Conservation (phyloP, 2,113 vertebrate genomes). For the Chionodraco myersi region DNA sequence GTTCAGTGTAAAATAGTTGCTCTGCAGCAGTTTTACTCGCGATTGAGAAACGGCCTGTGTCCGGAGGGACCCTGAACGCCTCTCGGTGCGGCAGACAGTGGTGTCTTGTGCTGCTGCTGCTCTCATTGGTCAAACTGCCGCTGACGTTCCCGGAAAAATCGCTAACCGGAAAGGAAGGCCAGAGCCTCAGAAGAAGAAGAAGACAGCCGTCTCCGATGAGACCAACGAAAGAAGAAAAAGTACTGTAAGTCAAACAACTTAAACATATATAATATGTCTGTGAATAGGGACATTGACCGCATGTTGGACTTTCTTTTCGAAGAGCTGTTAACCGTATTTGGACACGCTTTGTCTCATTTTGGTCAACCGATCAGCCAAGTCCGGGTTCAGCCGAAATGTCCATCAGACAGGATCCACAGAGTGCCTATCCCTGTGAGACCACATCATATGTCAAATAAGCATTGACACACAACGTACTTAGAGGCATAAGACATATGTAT, state of each 20-base stretch:
- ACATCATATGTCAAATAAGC: background rate
- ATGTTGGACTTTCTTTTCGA: background rate
- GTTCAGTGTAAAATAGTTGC: too few relatives aligned
- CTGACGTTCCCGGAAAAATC: conserved; percentile 82
- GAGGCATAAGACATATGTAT: background rate
- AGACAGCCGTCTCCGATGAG: conserved; percentile 65
- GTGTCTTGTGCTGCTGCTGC: background rate
- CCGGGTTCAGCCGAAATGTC: conserved; percentile 46
- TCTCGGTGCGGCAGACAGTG: background rate
- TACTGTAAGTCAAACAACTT: conserved; percentile 68
- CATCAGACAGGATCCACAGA: conserved; percentile 47
- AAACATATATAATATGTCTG: background rate
- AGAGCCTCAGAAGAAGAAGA: conserved; percentile 73
- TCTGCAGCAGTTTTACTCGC: too few relatives aligned
- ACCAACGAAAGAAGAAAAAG: conserved; percentile 70
- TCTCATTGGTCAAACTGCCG: conserved; percentile 65
- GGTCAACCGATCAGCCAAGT: conserved; percentile 26
- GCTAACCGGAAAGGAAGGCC: conserved; percentile 86
- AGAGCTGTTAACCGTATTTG: conserved; percentile 6
- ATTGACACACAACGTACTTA: accelerated
- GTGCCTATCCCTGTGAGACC: conserved; percentile 7
- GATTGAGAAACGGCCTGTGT: background rate
- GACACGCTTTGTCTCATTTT: conserved; percentile 7
- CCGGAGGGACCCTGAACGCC: background rate
- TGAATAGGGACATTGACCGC: background rate